A percentile compares a stretch with the other conserved stretches of the same genome.
Evolutionary conservation across 2,888 invertebrate species (phyloP).

Genomic region (Lasioglossum morio): DNA sequence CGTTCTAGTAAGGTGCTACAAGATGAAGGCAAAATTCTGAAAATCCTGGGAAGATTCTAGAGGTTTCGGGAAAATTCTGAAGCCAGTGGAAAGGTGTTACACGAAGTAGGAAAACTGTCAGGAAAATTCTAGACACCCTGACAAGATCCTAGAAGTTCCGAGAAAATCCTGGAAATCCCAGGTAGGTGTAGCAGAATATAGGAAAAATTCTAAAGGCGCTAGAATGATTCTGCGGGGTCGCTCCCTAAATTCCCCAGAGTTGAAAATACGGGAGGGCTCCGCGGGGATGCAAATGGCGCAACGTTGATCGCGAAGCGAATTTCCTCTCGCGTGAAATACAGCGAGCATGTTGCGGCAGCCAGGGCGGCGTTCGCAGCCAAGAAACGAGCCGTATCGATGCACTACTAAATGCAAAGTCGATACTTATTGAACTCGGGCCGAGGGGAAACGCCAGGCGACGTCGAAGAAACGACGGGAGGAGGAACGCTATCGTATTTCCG

Average conservation of each 20-base stretch:
- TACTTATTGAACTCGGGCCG: slow-evolving; percentile 66
- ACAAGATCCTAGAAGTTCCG: not conserved
- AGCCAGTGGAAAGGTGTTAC: no score
- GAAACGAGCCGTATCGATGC: slow-evolving; percentile 48
- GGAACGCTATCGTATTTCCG: slow-evolving; percentile 69
- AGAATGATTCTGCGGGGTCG: not conserved
- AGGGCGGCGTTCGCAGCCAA: slow-evolving; percentile 6
- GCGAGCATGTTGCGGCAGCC: slow-evolving; percentile 17
- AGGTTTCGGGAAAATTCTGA: not conserved
- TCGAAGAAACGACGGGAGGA: not conserved
- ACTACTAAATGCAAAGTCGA: slow-evolving; percentile 71
- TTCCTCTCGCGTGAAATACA: not conserved
- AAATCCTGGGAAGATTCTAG: no score
- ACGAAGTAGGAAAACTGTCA: no score
- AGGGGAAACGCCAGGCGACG: slow-evolving; percentile 9
- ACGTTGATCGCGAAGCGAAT: not conserved
- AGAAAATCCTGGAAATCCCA: no score
- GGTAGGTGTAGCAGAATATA: not conserved
- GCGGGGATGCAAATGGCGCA: not conserved
- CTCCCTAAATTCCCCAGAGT: not conserved
- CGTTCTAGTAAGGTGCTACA: not conserved
- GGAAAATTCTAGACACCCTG: no score
- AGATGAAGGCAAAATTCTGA: not conserved
- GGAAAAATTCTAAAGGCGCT: not conserved
- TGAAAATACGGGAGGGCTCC: not conserved